Base-by-base conservation (phyloP, 2,113 vertebrate species). In the Phrynosoma platyrhinos region DNA sequence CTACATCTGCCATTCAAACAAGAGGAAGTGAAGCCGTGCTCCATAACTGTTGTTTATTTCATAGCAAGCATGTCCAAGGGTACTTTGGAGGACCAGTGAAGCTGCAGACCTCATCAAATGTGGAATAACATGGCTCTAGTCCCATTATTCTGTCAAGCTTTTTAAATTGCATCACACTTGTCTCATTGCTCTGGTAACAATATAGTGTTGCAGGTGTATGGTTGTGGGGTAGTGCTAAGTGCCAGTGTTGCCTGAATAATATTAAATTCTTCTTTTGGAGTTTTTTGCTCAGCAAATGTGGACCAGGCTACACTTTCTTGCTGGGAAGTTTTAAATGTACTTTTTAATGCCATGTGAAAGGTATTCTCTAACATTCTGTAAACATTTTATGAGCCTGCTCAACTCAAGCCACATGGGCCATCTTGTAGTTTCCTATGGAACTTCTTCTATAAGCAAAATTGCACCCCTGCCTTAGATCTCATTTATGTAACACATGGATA, bases 391-490 rank as follows among this genome's bases (percentile, higher is more conserved):
- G n/a, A 62, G 71, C 13, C 53, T 20, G 4, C 16, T 36, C 72
- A 42, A 7, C 83, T 77, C 64, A 64, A 40, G 74, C 52, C 55
- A 69, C 81, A 62, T 62, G 83, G 36, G 72, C 84, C 66, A 40
- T 30, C 53, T 62, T 18, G 2, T 36, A 16, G 6, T 85, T 85
- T 64, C 71, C 72, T 40, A 27, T 16, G 36, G 53, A 62, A 55
- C 52, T 30, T n/a, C 72, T 42, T n/a, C 8, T n/a, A 55, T 32
- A 72, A 55, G 20, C n/a, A 32, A 83, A 53, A 36, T 30, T 9
- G 0, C 27, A 40, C 0, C 0, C 0, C 0, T 0, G 0, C 0
- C 1, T 42, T 55, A 82, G 58, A 30, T 74, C 55, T 8, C 0
- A 58, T 85, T 74, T 42, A 23, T 4, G 40, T 16, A 77, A 23